Percentiles rank a stretch among this genome's conserved stretches.
Conservation (phyloP, 1,140 invertebrate genomes). For the Plectrocnemia conspersa region DNA sequence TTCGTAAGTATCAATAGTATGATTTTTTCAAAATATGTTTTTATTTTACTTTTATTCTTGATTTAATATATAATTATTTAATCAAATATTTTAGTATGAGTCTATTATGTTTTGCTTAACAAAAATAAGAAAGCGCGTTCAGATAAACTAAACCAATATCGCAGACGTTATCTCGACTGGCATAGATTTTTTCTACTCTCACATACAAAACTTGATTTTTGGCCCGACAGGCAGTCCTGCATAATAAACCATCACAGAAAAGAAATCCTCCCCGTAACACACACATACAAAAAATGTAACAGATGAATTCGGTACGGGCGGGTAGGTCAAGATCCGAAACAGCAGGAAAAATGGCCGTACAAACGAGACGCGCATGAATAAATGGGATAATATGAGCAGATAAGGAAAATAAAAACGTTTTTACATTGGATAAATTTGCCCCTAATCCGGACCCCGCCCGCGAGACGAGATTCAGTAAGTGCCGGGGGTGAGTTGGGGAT, state of each 20-base stretch:
- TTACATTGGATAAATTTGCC: slow-evolving; percentile 26
- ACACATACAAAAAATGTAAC: slow-evolving; percentile 20
- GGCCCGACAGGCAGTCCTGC: background rate
- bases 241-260: slow-evolving; percentile 9
- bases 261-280: background rate
- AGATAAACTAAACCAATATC: too few species aligned
- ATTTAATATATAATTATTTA: too few species aligned
- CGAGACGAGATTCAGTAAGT: too few species aligned
- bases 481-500: too few species aligned
- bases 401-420: slow-evolving; percentile 27
- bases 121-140: too few species aligned
- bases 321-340: slow-evolving; percentile 15
- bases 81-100: too few species aligned
- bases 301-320: slow-evolving; percentile 21
- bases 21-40: too few species aligned
- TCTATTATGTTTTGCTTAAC: too few species aligned
- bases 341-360: slow-evolving; percentile 19
- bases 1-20: too few species aligned
- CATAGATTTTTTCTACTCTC: too few species aligned
- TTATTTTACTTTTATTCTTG: too few species aligned
- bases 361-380: slow-evolving; percentile 26
- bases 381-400: slow-evolving; percentile 26
- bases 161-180: too few species aligned
- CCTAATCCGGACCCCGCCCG: slow-evolving; percentile 15
- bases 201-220: background rate